Conservation (phyloP, 2,797 vertebrate genomes). For the Microchirus variegatus region DNA sequence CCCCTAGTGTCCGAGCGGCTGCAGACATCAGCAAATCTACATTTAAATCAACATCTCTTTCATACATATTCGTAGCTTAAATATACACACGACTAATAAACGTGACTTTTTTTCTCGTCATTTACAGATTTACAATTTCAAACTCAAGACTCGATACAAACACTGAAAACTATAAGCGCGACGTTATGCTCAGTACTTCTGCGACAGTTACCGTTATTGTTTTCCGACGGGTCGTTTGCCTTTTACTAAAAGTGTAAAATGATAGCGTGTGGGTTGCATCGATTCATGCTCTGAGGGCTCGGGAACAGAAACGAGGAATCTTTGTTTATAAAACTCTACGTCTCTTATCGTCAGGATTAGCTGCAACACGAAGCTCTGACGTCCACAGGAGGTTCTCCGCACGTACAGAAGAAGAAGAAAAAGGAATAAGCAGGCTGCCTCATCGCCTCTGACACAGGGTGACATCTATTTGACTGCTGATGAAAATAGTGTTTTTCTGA, state of each 20-base stretch:
- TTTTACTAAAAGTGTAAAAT: no score
- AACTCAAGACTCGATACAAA: constrained; percentile 44
- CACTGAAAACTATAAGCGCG: constrained; percentile 26
- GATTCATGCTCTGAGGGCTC: constrained; percentile 34
- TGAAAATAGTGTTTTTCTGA: constrained; percentile 17
- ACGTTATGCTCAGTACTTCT: constrained; percentile 8
- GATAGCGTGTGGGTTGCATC: constrained; percentile 8
- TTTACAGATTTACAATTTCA: constrained; percentile 77
- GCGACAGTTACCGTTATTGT: constrained; percentile 1
- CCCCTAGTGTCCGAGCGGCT: constrained; percentile 55
- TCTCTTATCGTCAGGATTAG: constrained; percentile 31
- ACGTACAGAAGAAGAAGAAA: not conserved
- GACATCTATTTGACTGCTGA: constrained; percentile 5
- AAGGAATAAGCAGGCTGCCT: constrained; percentile 22
- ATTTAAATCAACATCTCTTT: constrained; percentile 60
- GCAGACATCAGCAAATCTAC: constrained; percentile 53
- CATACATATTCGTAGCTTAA: constrained; percentile 59
- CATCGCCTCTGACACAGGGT: constrained; percentile 23
- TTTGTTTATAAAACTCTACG: constrained; percentile 32
- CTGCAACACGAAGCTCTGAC: constrained; percentile 63
- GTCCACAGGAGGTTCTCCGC: constrained; percentile 40
- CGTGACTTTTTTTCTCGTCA: constrained; percentile 63
- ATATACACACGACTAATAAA: constrained; percentile 73
- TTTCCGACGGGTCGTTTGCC: no score
- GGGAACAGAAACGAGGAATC: constrained; percentile 21